A percentile compares a stretch with the other conserved stretches of the same genome.
Conservation (phyloP, 2,113 vertebrate species). For the Equus przewalskii region DNA sequence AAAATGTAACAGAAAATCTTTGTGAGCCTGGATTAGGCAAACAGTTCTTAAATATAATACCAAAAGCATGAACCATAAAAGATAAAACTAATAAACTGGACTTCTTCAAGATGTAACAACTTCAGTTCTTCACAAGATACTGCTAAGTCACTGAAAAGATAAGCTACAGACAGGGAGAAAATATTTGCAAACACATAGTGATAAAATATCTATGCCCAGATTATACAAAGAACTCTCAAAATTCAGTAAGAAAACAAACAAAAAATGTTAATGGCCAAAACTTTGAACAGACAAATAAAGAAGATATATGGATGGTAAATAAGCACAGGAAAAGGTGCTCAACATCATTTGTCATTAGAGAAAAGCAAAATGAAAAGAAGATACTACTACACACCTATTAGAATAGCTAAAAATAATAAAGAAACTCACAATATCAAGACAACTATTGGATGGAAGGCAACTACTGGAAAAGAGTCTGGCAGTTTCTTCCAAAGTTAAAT, state of each 20-base stretch:
- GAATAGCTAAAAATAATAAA: not conserved
- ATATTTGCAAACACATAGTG: not conserved
- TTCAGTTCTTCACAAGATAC: not conserved
- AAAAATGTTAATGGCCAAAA: not conserved
- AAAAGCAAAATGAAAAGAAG: not conserved
- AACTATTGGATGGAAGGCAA: not conserved
- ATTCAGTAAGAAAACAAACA: not conserved
- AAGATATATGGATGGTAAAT: not conserved
- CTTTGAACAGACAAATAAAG: not conserved
- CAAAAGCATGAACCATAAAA: constrained; percentile 22
- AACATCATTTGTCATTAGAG: not conserved
- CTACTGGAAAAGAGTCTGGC: not conserved
- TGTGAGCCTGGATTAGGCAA: not conserved
- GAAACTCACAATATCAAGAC: not conserved
- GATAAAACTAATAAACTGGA: not conserved
- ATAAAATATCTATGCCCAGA: not conserved
- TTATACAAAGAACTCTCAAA: not conserved
- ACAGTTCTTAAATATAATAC: not conserved
- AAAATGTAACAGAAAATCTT: not conserved
- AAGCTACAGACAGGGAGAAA: not conserved
- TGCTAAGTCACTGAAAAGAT: not conserved
- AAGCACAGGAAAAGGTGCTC: not conserved
- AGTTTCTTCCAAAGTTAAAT: not conserved
- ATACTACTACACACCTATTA: not conserved
- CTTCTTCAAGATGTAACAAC: not conserved